phyloP scores from a whole-genome alignment of 53 echinoderm and acorn worm genomes.

The Paracentrotus lividus region DNA sequence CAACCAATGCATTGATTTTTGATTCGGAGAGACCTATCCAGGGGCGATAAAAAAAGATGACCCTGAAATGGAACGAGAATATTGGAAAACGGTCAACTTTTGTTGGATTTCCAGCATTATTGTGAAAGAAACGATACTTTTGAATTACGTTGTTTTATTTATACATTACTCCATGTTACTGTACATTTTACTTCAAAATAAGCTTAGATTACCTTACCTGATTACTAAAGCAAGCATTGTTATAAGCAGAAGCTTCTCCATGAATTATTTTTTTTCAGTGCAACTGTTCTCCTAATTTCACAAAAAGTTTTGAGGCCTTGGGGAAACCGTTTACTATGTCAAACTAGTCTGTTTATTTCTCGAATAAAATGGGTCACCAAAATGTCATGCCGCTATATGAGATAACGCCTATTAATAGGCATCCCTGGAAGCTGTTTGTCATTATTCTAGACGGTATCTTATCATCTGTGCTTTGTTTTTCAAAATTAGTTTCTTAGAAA shows the following conservation, averaged over 20 bases:
- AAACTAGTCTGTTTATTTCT: conserved; percentile 26
- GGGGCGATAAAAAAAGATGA: conserved; percentile 42
- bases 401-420: conserved; percentile 4
- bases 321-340: not conserved
- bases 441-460: not conserved
- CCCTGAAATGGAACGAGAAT: conserved; percentile 10
- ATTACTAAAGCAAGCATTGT: not conserved
- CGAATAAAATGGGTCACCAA: conserved; percentile 37
- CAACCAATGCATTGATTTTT: conserved; percentile 56
- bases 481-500: not conserved
- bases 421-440: not conserved
- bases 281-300: not conserved
- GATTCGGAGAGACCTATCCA: conserved; percentile 42
- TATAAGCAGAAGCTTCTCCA: not conserved
- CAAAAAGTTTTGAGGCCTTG: not conserved
- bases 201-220: not conserved
- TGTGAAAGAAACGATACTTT: not conserved
- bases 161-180: not conserved
- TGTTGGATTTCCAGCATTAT: not conserved
- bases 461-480: not conserved
- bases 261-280: not conserved
- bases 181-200: not conserved
- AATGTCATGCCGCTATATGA: conserved; percentile 40
- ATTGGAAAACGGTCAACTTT: not conserved
- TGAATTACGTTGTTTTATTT: not conserved